These are phyloP conservation scores for Pollenia angustigena DNA, from an alignment of 2,888 invertebrate genomes.

Conservation along the genomic window DNA sequence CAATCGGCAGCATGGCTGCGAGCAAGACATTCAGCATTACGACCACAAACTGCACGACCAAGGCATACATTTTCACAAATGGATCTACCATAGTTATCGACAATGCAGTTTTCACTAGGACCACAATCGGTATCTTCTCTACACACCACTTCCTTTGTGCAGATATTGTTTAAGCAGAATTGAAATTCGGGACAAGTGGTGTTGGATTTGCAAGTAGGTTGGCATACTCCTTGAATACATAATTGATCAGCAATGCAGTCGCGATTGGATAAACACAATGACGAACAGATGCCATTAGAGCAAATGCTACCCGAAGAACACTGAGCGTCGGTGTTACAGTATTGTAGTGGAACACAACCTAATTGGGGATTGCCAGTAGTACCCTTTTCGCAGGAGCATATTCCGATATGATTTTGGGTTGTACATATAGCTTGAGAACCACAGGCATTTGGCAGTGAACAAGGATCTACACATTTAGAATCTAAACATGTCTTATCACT, in stretches of 20 bases:
- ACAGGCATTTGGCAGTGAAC: constrained; percentile 91
- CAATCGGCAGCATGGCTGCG: constrained; percentile 90
- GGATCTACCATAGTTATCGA: constrained; percentile 88
- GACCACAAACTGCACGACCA: constrained; percentile 89
- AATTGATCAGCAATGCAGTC: constrained; percentile 94
- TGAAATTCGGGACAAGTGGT: constrained; percentile 93
- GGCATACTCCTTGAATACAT: constrained; percentile 93
- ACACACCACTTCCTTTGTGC: constrained; percentile 92
- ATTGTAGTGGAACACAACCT: constrained; percentile 93
- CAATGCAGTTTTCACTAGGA: constrained; percentile 89
- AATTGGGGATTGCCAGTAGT: constrained; percentile 94
- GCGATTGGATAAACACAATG: constrained; percentile 91
- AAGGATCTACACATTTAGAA: constrained; percentile 92
- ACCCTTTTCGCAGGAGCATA: constrained; percentile 93
- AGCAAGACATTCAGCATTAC: constrained; percentile 92
- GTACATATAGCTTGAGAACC: constrained; percentile 92
- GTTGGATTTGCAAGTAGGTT: constrained; percentile 92
- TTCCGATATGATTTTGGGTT: constrained; percentile 90
- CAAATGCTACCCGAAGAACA: constrained; percentile 94
- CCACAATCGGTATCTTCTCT: constrained; percentile 89
- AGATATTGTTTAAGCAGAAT: constrained; percentile 93
- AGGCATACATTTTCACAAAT: constrained; percentile 92
- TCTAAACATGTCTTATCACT: constrained; percentile 90
- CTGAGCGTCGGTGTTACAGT: constrained; percentile 91
- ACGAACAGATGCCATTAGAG: constrained; percentile 91